Evolutionary conservation across 2,797 vertebrate genomes (phyloP).

Genomic region (Paramormyrops hopkinsi): DNA sequence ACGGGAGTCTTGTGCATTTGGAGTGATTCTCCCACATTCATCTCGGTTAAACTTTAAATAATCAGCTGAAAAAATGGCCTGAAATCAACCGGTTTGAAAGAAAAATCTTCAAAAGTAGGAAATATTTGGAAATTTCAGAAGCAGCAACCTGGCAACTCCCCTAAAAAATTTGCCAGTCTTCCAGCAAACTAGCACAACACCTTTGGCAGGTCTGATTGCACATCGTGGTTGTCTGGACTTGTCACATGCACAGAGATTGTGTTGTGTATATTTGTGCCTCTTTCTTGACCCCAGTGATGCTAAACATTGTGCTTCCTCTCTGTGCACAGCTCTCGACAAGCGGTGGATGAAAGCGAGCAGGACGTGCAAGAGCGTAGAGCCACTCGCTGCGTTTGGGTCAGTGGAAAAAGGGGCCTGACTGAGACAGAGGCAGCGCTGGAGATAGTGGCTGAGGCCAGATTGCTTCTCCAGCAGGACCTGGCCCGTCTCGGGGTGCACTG

Average conservation of each 20-base stretch:
- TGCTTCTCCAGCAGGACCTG: constrained; percentile 83
- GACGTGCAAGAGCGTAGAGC: constrained; percentile 78
- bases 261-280: background rate
- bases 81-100: background rate
- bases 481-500: constrained; percentile 79
- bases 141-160: background rate
- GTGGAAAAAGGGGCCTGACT: constrained; percentile 75
- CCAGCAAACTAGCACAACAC: background rate
- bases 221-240: background rate
- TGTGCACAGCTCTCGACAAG: constrained; percentile 65
- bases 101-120: background rate
- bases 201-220: background rate
- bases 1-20: background rate
- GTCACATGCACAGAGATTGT: background rate
- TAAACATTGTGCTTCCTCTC: background rate
- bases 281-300: background rate
- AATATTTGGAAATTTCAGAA: background rate
- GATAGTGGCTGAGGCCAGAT: constrained; percentile 80
- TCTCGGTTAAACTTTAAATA: background rate
- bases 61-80: background rate
- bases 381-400: constrained; percentile 75
- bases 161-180: background rate
- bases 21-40: background rate
- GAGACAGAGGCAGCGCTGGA: constrained; percentile 77
- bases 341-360: constrained; percentile 85